Conservation (phyloP, 2,797 vertebrate species). For the Otus scops region DNA sequence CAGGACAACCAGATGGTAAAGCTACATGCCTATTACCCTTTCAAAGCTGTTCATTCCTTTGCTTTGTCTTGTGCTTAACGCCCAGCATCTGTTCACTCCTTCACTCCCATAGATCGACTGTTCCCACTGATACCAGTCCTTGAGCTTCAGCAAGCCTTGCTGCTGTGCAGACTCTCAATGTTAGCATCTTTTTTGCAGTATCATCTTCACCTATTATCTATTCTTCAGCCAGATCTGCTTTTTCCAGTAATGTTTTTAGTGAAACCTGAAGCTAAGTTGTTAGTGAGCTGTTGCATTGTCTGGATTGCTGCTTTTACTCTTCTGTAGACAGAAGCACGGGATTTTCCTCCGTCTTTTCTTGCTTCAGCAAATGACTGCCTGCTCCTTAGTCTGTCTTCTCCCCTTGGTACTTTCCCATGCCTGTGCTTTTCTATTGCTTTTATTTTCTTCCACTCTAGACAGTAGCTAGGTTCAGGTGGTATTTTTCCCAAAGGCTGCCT, state of each 20-base stretch:
- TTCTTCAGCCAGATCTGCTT: not conserved
- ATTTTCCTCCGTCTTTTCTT: not conserved
- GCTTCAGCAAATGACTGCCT: not conserved
- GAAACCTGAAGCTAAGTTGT: not conserved
- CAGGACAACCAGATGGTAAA: slow-evolving; percentile 37
- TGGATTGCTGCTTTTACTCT: not conserved
- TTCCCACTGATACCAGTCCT: not conserved
- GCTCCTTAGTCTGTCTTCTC: not conserved
- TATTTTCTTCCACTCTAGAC: not conserved
- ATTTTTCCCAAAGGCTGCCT: not conserved
- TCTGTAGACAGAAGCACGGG: not conserved
- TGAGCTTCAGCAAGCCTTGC: not conserved
- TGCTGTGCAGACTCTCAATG: not conserved
- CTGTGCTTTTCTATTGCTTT: not conserved
- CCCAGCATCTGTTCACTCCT: slow-evolving; percentile 26
- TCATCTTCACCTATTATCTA: not conserved
- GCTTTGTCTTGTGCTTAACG: not conserved
- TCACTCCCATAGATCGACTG: not conserved
- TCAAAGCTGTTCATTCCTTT: slow-evolving; percentile 6
- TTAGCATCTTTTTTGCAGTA: not conserved
- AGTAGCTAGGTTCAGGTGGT: not conserved
- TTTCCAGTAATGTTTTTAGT: not conserved
- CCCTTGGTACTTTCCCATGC: not conserved
- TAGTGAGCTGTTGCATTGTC: not conserved
- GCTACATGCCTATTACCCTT: slow-evolving; percentile 2